phyloP scores from a whole-genome alignment of 2,888 invertebrate genomes.

The Mythimna vitellina region DNA sequence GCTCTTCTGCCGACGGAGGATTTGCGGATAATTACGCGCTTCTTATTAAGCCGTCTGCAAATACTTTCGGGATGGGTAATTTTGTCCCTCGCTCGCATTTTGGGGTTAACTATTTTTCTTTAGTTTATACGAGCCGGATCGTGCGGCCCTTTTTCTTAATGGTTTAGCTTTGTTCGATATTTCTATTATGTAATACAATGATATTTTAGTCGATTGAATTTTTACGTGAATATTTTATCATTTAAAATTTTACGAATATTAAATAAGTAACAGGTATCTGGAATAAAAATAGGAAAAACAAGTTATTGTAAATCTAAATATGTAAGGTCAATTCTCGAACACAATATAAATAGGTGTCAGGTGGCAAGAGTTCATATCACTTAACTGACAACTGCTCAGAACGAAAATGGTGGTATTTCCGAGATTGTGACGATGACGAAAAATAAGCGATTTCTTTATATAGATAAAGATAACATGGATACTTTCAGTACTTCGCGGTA shows the following conservation, averaged over 20 bases:
- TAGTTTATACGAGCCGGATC: conserved; percentile 56
- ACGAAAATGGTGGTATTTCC: conserved; percentile 50
- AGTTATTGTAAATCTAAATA: conserved; percentile 13
- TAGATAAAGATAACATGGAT: conserved; percentile 57
- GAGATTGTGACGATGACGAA: conserved; percentile 51
- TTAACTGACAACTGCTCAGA: conserved; percentile 12
- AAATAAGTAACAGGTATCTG: conserved; percentile 13
- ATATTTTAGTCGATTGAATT: conserved; percentile 21
- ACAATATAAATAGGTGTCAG: conserved; percentile 28
- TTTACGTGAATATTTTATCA: conserved; percentile 23
- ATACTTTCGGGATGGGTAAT: conserved; percentile 76
- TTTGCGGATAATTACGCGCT: conserved; percentile 83
- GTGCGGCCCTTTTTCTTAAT: conserved; percentile 27
- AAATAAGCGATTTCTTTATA: conserved; percentile 58
- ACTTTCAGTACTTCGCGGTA: conserved; percentile 71
- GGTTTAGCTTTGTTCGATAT: conserved; percentile 41
- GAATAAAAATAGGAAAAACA: conserved; percentile 18
- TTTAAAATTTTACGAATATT: conserved; percentile 20
- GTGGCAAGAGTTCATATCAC: conserved; percentile 20
- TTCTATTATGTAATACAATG: conserved; percentile 20
- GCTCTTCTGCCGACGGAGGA: conserved; percentile 69
- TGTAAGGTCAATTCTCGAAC: conserved; percentile 37
- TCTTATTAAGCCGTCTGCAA: conserved; percentile 83
- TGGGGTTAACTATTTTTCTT: conserved; percentile 65
- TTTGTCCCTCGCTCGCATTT: conserved; percentile 66